Evolutionary conservation across 2,113 vertebrate species (phyloP).

Genomic region (Microtus oregoni): DNA sequence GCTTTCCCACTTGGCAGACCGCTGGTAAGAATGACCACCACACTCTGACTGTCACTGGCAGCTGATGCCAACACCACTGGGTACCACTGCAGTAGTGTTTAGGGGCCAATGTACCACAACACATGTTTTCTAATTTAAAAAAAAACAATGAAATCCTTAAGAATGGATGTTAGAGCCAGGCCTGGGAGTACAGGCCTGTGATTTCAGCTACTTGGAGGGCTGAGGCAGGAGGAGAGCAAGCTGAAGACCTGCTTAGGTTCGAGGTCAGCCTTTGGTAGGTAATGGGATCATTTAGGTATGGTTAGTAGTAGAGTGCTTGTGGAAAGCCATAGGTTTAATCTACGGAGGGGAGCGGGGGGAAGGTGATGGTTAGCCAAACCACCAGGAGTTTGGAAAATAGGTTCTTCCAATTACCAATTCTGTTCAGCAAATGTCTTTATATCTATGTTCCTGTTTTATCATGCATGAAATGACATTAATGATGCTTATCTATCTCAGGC

Average conservation of each 20-base stretch:
- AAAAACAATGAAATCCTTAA: conserved; percentile 22
- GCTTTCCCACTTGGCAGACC: not conserved
- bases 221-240: not conserved
- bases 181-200: too few relatives aligned
- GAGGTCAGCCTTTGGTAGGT: not conserved
- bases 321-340: not conserved
- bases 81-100: not conserved
- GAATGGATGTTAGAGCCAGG: not conserved
- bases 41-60: not conserved
- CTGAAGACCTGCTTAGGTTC: not conserved
- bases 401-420: not conserved
- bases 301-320: not conserved
- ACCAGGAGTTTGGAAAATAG: not conserved
- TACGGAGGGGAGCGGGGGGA: not conserved
- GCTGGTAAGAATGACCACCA: not conserved
- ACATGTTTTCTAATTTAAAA: not conserved
- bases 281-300: not conserved
- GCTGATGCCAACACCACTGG: not conserved
- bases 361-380: not conserved
- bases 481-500: conserved; percentile 7
- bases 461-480: conserved; percentile 28
- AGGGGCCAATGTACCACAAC: not conserved
- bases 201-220: not conserved
- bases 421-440: not conserved
- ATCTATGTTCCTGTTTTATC: conserved; percentile 52